A percentile compares a stretch with the other conserved stretches of the same genome.
These are phyloP conservation scores for Spea bombifrons DNA, from an alignment of 2,113 vertebrate species.

Conservation along the genomic window DNA sequence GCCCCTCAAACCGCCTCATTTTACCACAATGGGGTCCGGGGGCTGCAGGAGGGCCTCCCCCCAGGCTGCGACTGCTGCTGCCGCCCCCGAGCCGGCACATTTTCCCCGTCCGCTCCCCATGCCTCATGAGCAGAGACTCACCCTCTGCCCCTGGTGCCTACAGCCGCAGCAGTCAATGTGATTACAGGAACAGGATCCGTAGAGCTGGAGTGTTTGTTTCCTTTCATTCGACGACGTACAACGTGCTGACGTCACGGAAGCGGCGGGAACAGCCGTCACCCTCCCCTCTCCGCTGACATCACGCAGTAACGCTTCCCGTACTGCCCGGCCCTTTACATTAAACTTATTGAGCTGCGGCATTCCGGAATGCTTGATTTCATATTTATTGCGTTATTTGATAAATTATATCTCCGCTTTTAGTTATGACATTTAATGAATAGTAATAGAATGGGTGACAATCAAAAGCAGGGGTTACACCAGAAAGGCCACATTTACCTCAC, in stretches of 20 bases:
- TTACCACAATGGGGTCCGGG: conserved; percentile 6
- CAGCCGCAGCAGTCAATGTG: background rate
- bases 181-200: conserved; percentile 1
- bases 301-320: background rate
- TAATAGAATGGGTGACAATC: no score
- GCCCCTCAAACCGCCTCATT: background rate
- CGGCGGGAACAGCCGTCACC: conserved; percentile 37
- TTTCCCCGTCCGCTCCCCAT: background rate
- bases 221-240: conserved; percentile 38
- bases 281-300: conserved; percentile 7
- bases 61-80: background rate
- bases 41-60: conserved; percentile 10
- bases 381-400: no score
- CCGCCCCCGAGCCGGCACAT: background rate
- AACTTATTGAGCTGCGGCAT: no score
- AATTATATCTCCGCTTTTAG: no score
- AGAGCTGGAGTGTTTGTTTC: conserved; percentile 32
- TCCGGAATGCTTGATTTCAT: no score
- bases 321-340: background rate
- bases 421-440: no score
- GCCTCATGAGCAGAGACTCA: background rate
- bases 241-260: conserved; percentile 28
- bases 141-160: background rate
- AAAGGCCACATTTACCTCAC: no score
- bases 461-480: no score